Evolutionary conservation across 2,888 invertebrate species (phyloP).

Genomic region (Eupelmus urozonus): DNA sequence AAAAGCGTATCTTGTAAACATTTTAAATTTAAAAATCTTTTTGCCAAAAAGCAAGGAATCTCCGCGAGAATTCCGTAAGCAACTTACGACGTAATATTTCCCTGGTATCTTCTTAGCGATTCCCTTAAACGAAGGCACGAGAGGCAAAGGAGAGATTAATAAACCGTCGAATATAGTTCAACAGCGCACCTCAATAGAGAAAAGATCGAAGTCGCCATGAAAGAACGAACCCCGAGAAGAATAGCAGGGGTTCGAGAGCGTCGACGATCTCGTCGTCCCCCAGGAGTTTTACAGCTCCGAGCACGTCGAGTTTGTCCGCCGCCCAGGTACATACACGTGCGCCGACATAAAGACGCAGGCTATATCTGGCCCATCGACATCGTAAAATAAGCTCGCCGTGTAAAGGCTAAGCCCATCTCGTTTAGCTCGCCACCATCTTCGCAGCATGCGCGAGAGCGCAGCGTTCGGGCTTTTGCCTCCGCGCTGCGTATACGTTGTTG

Average conservation of each 20-base stretch:
- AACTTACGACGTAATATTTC: too few relatives aligned
- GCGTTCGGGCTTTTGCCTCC: slow-evolving; percentile 1
- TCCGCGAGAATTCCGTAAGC: too few relatives aligned
- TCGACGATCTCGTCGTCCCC: slow-evolving; percentile 2
- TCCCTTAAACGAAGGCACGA: too few relatives aligned
- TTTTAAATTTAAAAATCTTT: too few relatives aligned
- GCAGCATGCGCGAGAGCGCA: not conserved
- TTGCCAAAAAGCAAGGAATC: too few relatives aligned
- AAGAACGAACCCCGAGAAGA: not conserved
- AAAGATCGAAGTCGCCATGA: not conserved
- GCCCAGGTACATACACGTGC: not conserved
- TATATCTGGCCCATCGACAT: slow-evolving; percentile 59
- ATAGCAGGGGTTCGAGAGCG: slow-evolving; percentile 29
- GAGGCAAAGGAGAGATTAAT: slow-evolving; percentile 2
- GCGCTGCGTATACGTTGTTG: slow-evolving; percentile 20
- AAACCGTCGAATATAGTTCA: not conserved
- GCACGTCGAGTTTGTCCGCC: slow-evolving; percentile 10
- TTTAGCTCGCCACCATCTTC: slow-evolving; percentile 39
- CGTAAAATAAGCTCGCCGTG: slow-evolving; percentile 61
- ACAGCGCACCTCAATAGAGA: not conserved
- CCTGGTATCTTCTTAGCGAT: too few relatives aligned
- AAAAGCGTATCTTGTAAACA: too few relatives aligned
- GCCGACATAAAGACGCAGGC: slow-evolving; percentile 47
- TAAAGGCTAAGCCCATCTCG: slow-evolving; percentile 59
- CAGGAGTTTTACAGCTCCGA: slow-evolving; percentile 28